phyloP scores from a whole-genome alignment of 2,113 vertebrate genomes.

The Vimba vimba region DNA sequence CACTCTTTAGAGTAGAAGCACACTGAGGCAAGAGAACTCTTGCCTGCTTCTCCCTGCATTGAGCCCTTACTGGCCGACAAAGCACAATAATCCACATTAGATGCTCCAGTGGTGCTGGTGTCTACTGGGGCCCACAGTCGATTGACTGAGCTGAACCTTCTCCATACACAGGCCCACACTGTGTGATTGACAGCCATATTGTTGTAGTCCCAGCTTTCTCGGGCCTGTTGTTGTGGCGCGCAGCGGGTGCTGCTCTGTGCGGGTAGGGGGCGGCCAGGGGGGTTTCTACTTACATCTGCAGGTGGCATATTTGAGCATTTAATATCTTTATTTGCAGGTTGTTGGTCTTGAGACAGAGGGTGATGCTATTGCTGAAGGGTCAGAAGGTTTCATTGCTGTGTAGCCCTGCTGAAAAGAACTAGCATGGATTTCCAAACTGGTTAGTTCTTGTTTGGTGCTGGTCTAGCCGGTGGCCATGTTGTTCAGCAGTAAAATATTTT shows the following conservation, averaged over 20 bases:
- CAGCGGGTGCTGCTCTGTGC: slow-evolving; percentile 8
- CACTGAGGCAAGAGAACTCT: slow-evolving; percentile 56
- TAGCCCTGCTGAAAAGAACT: not conserved
- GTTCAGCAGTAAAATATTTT: not conserved
- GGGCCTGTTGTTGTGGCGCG: slow-evolving; percentile 36
- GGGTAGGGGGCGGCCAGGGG: not conserved
- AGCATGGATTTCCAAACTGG: not conserved
- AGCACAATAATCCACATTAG: slow-evolving; percentile 74
- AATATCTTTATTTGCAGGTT: not conserved
- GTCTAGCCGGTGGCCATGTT: not conserved
- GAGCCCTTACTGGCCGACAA: slow-evolving; percentile 67
- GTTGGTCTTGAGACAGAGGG: slow-evolving; percentile 1
- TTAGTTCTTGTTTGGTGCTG: not conserved
- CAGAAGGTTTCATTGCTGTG: not conserved
- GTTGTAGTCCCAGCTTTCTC: slow-evolving; percentile 60
- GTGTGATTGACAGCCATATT: slow-evolving; percentile 73
- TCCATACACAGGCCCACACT: slow-evolving; percentile 61
- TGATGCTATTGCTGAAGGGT: not conserved
- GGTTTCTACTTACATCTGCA: slow-evolving; percentile 34
- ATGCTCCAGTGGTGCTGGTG: slow-evolving; percentile 64
- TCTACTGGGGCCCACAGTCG: slow-evolving; percentile 64
- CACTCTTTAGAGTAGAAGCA: slow-evolving; percentile 63
- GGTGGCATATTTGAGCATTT: slow-evolving; percentile 31
- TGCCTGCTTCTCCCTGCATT: slow-evolving; percentile 52
- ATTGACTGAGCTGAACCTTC: slow-evolving; percentile 68